These are phyloP conservation scores for Morpho helenor DNA, from an alignment of 2,888 invertebrate genomes.

Conservation along the genomic window DNA sequence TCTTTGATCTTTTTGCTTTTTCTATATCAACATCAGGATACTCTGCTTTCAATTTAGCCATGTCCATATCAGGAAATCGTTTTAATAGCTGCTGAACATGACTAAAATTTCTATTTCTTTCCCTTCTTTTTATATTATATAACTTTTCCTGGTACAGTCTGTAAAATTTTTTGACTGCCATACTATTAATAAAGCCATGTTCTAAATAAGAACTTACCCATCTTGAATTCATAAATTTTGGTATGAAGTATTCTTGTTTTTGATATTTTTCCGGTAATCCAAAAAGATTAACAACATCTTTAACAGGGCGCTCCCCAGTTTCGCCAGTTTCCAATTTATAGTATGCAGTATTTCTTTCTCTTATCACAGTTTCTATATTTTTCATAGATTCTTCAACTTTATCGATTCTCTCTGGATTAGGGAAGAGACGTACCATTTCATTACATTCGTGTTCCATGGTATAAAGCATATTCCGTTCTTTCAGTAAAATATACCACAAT, in stretches of 20 bases:
- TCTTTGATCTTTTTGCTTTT: constrained; percentile 77
- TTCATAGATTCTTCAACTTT: constrained; percentile 97
- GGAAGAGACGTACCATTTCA: constrained; percentile 83
- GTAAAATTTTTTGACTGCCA: constrained; percentile 79
- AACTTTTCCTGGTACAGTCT: constrained; percentile 83
- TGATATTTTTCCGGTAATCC: constrained; percentile 80
- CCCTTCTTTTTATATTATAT: constrained; percentile 75
- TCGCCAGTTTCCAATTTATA: constrained; percentile 93
- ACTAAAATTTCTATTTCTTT: constrained; percentile 81
- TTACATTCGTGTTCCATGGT: constrained; percentile 95
- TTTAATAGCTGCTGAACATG: constrained; percentile 85
- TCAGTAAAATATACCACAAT: constrained; percentile 94
- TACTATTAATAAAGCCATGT: constrained; percentile 70
- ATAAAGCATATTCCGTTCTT: constrained; percentile 97
- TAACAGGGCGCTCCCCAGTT: constrained; percentile 86
- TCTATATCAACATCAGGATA: constrained; percentile 89
- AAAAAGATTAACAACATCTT: constrained; percentile 77
- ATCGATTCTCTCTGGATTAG: constrained; percentile 95
- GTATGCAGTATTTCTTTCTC: constrained; percentile 95
- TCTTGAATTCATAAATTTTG: constrained; percentile 81
- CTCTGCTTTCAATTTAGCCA: constrained; percentile 83
- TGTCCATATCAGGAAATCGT: constrained; percentile 87
- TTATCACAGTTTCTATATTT: constrained; percentile 92
- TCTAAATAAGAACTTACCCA: constrained; percentile 81
- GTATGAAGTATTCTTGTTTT: constrained; percentile 81